phyloP scores from a whole-genome alignment of 2,113 vertebrate genomes.

The Callithrix jacchus region DNA sequence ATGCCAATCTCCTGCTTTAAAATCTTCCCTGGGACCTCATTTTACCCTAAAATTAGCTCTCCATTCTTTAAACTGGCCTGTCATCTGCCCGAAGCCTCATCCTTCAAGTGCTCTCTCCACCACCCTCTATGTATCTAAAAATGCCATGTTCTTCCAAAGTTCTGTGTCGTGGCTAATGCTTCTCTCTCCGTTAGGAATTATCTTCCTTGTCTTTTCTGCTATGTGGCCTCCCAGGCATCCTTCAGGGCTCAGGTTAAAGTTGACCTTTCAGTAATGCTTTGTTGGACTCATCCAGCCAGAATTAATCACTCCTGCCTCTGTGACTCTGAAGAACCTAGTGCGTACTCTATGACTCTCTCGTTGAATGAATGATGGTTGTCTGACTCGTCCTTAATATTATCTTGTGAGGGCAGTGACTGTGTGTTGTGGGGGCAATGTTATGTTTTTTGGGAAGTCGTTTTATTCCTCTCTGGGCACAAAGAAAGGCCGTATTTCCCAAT shows the following conservation, averaged over 20 bases:
- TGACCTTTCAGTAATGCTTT: background rate
- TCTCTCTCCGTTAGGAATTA: background rate
- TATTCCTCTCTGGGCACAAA: background rate
- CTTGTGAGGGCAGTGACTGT: background rate
- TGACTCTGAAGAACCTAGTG: background rate
- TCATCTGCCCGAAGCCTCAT: background rate
- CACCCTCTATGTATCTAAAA: background rate
- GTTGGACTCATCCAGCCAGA: background rate
- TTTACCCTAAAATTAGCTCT: background rate
- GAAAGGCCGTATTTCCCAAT: background rate
- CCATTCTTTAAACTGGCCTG: background rate
- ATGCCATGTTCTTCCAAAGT: background rate
- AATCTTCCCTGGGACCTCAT: background rate
- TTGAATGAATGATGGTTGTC: background rate
- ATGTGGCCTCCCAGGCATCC: background rate
- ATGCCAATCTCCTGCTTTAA: background rate
- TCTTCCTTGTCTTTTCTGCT: background rate
- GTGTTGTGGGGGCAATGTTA: background rate
- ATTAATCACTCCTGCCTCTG: background rate
- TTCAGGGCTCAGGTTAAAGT: background rate
- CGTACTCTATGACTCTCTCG: background rate
- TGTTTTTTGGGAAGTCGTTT: background rate
- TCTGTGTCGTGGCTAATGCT: background rate
- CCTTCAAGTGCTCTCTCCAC: background rate
- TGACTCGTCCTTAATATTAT: background rate